phyloP scores from a whole-genome alignment of 2,797 vertebrate genomes.

The Cheirogaleus major region DNA sequence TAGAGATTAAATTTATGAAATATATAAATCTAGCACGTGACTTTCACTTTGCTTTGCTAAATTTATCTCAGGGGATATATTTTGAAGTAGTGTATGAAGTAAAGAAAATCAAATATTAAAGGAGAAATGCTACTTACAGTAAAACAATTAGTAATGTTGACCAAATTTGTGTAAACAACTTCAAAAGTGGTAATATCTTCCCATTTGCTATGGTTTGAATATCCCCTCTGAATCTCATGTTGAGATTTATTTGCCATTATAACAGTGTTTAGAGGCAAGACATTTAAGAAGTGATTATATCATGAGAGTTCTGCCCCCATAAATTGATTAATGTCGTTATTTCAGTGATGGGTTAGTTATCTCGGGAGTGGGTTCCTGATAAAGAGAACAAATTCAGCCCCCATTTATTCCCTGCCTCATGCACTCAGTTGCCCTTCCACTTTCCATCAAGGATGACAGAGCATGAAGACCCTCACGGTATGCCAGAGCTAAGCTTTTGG shows the following conservation, averaged over 20 bases:
- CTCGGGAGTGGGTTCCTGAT: background rate
- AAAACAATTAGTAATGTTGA: background rate
- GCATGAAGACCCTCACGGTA: background rate
- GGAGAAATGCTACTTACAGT: background rate
- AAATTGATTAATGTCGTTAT: background rate
- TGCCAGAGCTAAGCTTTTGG: background rate
- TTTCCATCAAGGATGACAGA: background rate
- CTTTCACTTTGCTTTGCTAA: slow-evolving; percentile 11
- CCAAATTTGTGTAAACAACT: background rate
- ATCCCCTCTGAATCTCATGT: background rate
- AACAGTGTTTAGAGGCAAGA: no score
- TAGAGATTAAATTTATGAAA: slow-evolving; percentile 52
- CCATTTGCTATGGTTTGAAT: background rate
- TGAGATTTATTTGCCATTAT: background rate
- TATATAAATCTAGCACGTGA: slow-evolving; percentile 44
- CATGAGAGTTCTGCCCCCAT: background rate
- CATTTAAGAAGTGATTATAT: background rate
- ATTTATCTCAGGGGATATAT: slow-evolving; percentile 35
- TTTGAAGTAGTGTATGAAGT: background rate
- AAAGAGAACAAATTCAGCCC: background rate
- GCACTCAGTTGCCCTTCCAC: background rate
- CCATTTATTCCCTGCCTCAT: no score
- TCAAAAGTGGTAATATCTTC: slow-evolving; percentile 1
- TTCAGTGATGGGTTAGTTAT: background rate
- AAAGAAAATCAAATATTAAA: slow-evolving; percentile 20